Evolutionary conservation across 2,888 invertebrate genomes (phyloP), one percentile per base, ranked within the genome.

Genomic region (Andrena praecox): DNA sequence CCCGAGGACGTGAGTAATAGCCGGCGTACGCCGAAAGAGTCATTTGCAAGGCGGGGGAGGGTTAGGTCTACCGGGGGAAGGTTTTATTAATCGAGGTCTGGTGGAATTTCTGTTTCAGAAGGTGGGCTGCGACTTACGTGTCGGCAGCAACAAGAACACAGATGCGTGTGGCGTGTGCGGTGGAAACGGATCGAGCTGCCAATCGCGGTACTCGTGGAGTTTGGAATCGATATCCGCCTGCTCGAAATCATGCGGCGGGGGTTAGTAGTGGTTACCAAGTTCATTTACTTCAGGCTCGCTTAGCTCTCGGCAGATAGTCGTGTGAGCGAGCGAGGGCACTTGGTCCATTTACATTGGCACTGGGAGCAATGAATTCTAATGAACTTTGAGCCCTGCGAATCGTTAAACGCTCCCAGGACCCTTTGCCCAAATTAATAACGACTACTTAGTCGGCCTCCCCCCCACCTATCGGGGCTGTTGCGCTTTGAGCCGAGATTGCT

Each of bases 151-250:
- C 20, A 96, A 97, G 88, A 96, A 96, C 85, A 96, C 97, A 83
- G 99, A 99, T 94, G 96, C 96, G 89, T 99, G 99, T 92, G 98
- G 98, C 1, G 97, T 98, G 54, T 99, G 99, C 92, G 98, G 98
- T 0, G 98, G 98, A 8, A 98, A 98, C 94, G 98, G 98, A 62
- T 97, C 97, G 73, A 96, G 97, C 67, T 99, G 99, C 94, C 96
- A 97, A 90, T 97, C 97, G 54, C 95, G 97, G 85, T 98, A 98
- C 95, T 96, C 97, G 92, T 99, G 99, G 99, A 96, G 97, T 89
- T 96, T 98, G 85, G 96, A 97, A 74, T 96, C 97, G 85, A 96
- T 97, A 89, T 98, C 98, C 1, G 95, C 97, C 77, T 99, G 99
- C 93, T 98, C 98, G 6, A 97, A 97, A 81, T 97, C 98, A 72